Conservation (phyloP, 2,113 vertebrate species). For the Oryzias melastigma region DNA sequence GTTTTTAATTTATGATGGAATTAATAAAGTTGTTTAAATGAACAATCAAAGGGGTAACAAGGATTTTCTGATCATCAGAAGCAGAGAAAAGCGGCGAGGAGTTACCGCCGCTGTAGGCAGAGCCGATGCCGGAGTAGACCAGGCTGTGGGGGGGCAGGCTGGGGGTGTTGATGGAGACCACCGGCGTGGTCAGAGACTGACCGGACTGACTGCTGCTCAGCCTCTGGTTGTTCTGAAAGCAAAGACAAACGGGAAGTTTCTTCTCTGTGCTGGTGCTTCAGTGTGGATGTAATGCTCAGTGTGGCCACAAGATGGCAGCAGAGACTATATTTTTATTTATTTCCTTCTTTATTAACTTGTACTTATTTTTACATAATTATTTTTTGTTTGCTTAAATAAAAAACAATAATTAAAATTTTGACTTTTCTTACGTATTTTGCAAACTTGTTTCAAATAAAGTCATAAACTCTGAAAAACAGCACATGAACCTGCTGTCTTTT, state of each 20-base stretch:
- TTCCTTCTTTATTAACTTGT: too few species aligned
- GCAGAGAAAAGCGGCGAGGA: background rate
- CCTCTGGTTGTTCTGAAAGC: conserved; percentile 82
- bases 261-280: background rate
- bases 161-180: conserved; percentile 92
- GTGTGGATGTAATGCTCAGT: background rate
- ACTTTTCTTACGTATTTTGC: background rate
- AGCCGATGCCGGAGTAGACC: conserved; percentile 86
- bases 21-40: too few species aligned
- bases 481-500: background rate
- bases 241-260: background rate
- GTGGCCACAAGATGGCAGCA: conserved; percentile 56
- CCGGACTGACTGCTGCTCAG: conserved; percentile 85
- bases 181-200: conserved; percentile 88
- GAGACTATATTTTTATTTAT: background rate
- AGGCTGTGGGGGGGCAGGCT: conserved; percentile 87
- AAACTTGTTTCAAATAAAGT: conserved; percentile 3
- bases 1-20: too few species aligned
- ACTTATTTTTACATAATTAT: too few species aligned
- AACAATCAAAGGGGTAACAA: too few species aligned
- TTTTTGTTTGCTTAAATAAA: too few species aligned
- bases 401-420: too few species aligned
- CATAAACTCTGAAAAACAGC: background rate
- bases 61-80: too few species aligned
- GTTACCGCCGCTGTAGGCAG: conserved; percentile 88